Conservation (phyloP, 1,140 invertebrate genomes). For the Hermatobates lingyangjiaoensis region DNA sequence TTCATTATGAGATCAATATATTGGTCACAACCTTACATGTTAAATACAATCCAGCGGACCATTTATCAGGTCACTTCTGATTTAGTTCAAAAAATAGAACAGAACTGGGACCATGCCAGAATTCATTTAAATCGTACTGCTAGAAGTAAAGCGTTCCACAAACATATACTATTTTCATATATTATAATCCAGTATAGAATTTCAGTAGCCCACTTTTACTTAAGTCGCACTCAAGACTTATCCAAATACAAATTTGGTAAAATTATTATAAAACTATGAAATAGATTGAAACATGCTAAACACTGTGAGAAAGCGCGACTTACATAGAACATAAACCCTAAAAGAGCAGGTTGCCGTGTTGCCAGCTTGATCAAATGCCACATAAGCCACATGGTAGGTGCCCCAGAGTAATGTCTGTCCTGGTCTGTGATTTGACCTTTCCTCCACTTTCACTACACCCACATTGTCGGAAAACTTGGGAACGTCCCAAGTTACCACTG, state of each 20-base stretch:
- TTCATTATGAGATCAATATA: too few relatives aligned
- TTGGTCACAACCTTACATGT: too few relatives aligned
- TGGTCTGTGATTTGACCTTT: conserved; percentile 69
- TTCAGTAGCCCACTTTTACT: background rate
- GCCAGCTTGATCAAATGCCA: conserved; percentile 75
- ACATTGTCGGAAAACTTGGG: conserved; percentile 80
- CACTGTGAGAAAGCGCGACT: conserved; percentile 28
- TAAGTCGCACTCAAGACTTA: background rate
- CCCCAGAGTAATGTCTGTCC: conserved; percentile 87
- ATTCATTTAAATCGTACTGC: too few relatives aligned
- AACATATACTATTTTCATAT: too few relatives aligned
- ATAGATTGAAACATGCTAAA: too few relatives aligned
- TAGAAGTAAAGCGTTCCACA: too few relatives aligned
- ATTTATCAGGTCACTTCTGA: too few relatives aligned
- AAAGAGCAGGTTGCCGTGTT: conserved; percentile 85
- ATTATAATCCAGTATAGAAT: too few relatives aligned
- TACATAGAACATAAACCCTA: conserved; percentile 77
- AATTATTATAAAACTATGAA: conserved; percentile 2
- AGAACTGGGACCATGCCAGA: too few relatives aligned
- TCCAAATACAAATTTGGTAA: background rate
- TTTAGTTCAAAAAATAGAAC: too few relatives aligned
- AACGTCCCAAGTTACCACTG: conserved; percentile 84
- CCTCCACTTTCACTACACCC: conserved; percentile 53
- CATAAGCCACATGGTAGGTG: conserved; percentile 79
- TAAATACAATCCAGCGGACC: too few relatives aligned